Base-by-base conservation (phyloP, 2,888 invertebrate genomes). In the Busseola fusca region DNA sequence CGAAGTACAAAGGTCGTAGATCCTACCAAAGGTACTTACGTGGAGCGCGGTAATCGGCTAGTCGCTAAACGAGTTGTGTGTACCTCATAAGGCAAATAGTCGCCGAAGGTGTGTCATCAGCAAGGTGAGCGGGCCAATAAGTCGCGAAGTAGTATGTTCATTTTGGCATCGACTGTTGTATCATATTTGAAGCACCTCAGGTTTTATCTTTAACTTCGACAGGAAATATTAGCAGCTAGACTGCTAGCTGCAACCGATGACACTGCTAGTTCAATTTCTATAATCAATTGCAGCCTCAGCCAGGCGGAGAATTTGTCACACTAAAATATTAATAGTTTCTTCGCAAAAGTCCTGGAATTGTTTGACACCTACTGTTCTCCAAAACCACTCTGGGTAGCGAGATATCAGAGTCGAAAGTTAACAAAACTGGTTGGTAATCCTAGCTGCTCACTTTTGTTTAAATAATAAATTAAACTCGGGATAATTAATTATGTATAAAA, bases 401-500 rank as follows among this genome's bases (percentile, higher is more conserved):
- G 50, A 40, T 60, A 60, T n/a, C 63, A 18, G 14, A 52, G 50
- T 18, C n/a, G 3, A 14, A 30, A 54, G 2, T n/a, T 57, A 12
- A 52, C 7, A 9, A 27, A 57, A 57, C 18, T 40, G 27, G n/a
- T 21, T 12, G 6, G 16, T 18, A 70, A 45, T 62, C 30, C 14
- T 56, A 48, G 1, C 12, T 27, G 18, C 27, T 45, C 16, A 25
- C 18, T 30, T 75, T 42, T n/a, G 18, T 60, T 37, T 34, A 1
- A 27, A 37, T 9, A 25, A 12, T 16, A 77, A 78, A 77, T 52
- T 14, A 67, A 77, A 74, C 30, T n/a, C 52, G 18, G 12, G 45
- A 54, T 37, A 42, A 30, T 64, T 48, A 25, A 62, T 75, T 58
- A 70, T 63, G 77, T 76, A 67, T 80, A 80, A 50, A 50, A 76